These are phyloP conservation scores for Rhagophthalmus giganteus DNA, from an alignment of 2,888 invertebrate species.

Conservation along the genomic window DNA sequence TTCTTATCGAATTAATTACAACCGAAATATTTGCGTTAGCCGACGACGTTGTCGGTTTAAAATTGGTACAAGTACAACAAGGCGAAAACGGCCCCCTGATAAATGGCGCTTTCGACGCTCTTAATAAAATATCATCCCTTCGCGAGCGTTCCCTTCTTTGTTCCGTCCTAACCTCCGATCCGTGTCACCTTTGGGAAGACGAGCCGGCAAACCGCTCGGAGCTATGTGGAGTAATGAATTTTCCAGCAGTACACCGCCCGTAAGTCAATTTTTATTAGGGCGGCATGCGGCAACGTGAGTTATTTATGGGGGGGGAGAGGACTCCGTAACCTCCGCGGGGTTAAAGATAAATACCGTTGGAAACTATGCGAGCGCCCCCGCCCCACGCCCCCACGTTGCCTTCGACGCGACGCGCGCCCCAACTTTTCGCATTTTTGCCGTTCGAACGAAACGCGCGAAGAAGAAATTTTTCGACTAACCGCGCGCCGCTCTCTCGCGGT, in stretches of 20 bases:
- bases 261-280: constrained; percentile 39
- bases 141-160: background rate
- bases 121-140: background rate
- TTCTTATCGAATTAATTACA: too few species aligned
- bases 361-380: constrained; percentile 35
- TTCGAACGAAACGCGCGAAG: background rate
- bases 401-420: constrained; percentile 10
- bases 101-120: background rate
- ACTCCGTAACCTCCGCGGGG: constrained; percentile 26
- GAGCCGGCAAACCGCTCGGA: constrained; percentile 29
- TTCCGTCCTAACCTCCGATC: background rate
- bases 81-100: background rate
- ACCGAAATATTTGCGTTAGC: too few species aligned
- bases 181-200: constrained; percentile 17
- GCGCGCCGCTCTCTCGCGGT: too few species aligned
- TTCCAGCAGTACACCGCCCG: constrained; percentile 36
- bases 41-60: too few species aligned
- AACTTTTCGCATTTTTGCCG: constrained; percentile 6
- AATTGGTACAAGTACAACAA: too few species aligned
- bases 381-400: too few species aligned
- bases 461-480: background rate
- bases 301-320: constrained; percentile 37
- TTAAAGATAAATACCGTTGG: constrained; percentile 36
- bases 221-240: constrained; percentile 38
- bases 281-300: constrained; percentile 34